Evolutionary conservation across 2,888 invertebrate genomes (phyloP).

Genomic region (Zeuzera pyrina): DNA sequence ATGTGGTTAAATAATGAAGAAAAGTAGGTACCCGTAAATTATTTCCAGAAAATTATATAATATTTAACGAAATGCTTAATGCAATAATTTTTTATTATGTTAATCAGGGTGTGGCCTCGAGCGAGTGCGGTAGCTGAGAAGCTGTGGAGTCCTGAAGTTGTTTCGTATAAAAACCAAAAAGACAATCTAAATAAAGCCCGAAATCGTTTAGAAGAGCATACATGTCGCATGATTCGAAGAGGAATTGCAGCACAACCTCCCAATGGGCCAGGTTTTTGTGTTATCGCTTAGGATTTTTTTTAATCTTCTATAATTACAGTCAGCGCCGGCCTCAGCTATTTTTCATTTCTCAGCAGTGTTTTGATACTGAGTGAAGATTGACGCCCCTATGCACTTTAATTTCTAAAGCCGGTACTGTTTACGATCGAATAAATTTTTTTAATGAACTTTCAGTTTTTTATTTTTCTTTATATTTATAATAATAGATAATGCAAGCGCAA

Average conservation of each 20-base stretch:
- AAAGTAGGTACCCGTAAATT: background rate
- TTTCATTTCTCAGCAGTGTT: too few relatives aligned
- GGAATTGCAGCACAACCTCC: conserved; percentile 76
- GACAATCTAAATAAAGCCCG: conserved; percentile 25
- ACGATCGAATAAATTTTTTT: too few relatives aligned
- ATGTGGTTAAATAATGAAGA: too few relatives aligned
- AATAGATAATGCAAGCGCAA: too few relatives aligned
- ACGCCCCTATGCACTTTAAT: too few relatives aligned
- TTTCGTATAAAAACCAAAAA: conserved; percentile 69
- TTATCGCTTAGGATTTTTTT: conserved; percentile 1
- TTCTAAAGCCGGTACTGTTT: background rate
- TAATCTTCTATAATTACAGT: too few relatives aligned
- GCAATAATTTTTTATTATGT: background rate
- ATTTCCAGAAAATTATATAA: too few relatives aligned
- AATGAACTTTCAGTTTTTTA: too few relatives aligned
- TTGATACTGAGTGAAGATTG: too few relatives aligned
- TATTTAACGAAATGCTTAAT: background rate
- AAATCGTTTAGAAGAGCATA: conserved; percentile 31
- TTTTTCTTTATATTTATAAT: too few relatives aligned
- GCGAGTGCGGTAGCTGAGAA: conserved; percentile 90
- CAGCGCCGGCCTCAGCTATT: too few relatives aligned
- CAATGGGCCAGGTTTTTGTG: conserved; percentile 76
- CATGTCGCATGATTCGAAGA: conserved; percentile 75
- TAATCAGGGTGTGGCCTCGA: conserved; percentile 85
- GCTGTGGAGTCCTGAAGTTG: conserved; percentile 77